Base-by-base conservation (phyloP, 1,140 invertebrate species). In the Rhopalosiphum padi region DNA sequence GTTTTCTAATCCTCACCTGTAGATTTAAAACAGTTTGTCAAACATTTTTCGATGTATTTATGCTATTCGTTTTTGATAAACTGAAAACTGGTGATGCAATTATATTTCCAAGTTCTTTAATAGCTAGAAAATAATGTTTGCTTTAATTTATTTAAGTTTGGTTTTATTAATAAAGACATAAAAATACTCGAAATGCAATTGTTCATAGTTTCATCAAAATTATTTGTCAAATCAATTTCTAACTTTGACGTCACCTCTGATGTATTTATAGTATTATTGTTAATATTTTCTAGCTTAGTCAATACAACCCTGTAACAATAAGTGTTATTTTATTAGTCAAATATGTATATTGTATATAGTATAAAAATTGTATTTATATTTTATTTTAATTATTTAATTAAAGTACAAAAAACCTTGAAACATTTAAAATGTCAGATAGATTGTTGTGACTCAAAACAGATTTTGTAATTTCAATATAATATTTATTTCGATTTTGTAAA, bases 391-490 rank as follows among this genome's bases (percentile, higher is more conserved):
- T 68, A 68, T 68, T 68, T 30, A n/a, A 68, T 30, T 68, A 18
- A 15, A 68, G 6, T 68, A 15, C 3, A 2, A 68, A 30, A 68
- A n/a, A n/a, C 30, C 60, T 68, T n/a, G 60, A 68, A 68, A 68
- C 11, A 68, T 68, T 68, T n/a, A 68, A n/a, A 68, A 68, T 68
- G 30, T 68, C 60, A 68, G 30, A n/a, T n/a, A 18, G 30, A 68
- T 68, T n/a, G 3, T 68, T 68, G 30, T 68, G 11, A n/a, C 15
- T 68, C 30, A 68, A 68, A n/a, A 68, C 30, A 4, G 30, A 68
- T 68, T 68, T 68, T 68, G 60, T n/a, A n/a, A 68, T n/a, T 68
- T 68, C 60, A 68, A n/a, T n/a, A 68, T 68, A 68, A 68, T 68
- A 68, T n/a, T 68, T 68, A n/a, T 68, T 68, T 68, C n/a, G n/a